Evolutionary conservation across 2,888 invertebrate genomes (phyloP).

Genomic region (Cerastis leucographa): DNA sequence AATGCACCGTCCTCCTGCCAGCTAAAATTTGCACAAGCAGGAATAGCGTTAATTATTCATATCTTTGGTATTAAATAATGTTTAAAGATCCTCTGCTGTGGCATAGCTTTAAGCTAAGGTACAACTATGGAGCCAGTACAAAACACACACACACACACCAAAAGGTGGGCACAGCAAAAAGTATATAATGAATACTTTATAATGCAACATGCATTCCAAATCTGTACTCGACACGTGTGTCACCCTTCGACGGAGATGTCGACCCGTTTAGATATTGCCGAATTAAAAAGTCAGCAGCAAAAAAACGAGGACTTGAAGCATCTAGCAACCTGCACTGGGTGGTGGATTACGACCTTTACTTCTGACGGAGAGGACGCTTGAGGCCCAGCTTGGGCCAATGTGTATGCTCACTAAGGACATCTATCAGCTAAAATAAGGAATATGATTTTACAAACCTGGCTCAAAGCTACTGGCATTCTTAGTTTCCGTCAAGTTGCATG

Average conservation of each 20-base stretch:
- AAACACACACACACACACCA: no score
- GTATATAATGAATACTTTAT: not conserved
- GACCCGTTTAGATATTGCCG: not conserved
- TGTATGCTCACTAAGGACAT: not conserved
- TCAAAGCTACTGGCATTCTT: not conserved
- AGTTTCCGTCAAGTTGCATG: slow-evolving; percentile 8
- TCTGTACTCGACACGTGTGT: not conserved
- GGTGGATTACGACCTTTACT: not conserved
- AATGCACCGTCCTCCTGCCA: not conserved
- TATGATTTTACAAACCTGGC: not conserved
- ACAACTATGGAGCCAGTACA: not conserved
- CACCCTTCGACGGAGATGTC: not conserved
- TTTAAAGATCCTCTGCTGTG: not conserved
- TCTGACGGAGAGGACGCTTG: not conserved
- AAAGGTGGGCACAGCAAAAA: not conserved
- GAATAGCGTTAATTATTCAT: not conserved
- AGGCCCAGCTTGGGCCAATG: not conserved
- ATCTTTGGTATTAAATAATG: not conserved
- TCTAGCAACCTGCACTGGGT: not conserved
- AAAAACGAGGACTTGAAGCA: not conserved
- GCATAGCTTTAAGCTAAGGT: not conserved
- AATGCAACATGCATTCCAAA: not conserved
- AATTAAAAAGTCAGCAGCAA: not conserved
- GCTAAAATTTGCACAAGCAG: not conserved
- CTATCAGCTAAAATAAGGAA: not conserved